Base-by-base conservation (phyloP, 2,888 invertebrate species). In the Ariolimax columbianus region DNA sequence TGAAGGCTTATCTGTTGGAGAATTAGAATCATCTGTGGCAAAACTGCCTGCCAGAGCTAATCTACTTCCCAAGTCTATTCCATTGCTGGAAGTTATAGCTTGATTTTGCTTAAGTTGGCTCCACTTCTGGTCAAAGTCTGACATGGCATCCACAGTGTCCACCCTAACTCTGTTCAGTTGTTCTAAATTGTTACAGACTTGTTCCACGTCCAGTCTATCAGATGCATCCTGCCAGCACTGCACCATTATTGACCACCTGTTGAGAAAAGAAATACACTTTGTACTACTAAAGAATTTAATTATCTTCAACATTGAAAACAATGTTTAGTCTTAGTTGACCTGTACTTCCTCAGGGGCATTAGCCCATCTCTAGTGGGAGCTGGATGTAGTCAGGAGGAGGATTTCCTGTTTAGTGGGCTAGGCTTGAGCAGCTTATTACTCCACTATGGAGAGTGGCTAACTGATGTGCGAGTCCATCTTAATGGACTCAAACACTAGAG, bases 221-320 rank as follows among this genome's bases (percentile, higher is more conserved):
- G 94, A 93, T 82, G 94, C 94, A 6, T 94, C 92, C 55, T 95
- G 94, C 96, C 96, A 97, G 92, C 97, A 97, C 82, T 96, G 94
- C 92, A 96, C 95, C 96, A 97, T 96, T 87, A 97, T 95, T 94
- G 96, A 96, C 93, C 96, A 96, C 90, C 96, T 96, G 93, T 0
- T 33, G 73, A 73, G n/a, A 43, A 30, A 40, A 40, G n/a, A 9
- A n/a, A 47, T 23, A 2, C 55, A 55, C 3, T 55, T 2, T 55
- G 3, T 14, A 14, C 23, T 55, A n/a, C 4, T 30, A 30, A 14
- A 7, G 9, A 66, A 30, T 66, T 66, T 23, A 66, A 30, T 30
- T 14, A 30, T 66, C 66, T 7, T 66, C 59, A 47, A 17, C 23
- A 23, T 59, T 59, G 6, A 59, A 59, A 59, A 19, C 9, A n/a